Evolutionary conservation across 2,113 vertebrate species (phyloP), one percentile per base, ranked within the genome.

Genomic region (Myrmophylax atrothorax): DNA sequence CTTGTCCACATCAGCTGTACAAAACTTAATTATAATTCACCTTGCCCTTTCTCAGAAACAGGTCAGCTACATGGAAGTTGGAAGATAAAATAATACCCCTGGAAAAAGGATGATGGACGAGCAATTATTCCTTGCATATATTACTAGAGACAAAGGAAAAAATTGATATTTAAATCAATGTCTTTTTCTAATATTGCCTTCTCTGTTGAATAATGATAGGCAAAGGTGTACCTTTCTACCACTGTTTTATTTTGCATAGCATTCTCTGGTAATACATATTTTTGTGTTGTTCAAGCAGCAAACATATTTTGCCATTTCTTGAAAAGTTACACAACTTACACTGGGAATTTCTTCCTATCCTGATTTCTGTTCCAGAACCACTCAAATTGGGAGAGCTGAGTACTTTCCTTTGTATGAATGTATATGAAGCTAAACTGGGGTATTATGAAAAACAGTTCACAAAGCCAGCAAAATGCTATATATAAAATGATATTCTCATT

Each of bases 401-500:
- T 94, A 88, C 94, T 91, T 94, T 91, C 70, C 56, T 95, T 96
- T 96, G 92, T 94, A 93, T 94, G 84, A 97, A 96, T 94, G 89
- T 93, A 76, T 95, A 94, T 49, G 84, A 84, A 96, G 95, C 96
- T 98, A 97, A 98, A 97, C 97, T 93, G 90, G 97, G 97, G 40
- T 95, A 96, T 97, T 97, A 96, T 97, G 96, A 96, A 97, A 96
- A 98, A 96, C 93, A 97, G 98, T 98, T 98, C 98, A 98, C 97
- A 98, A 98, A 98, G 98, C 97, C 98, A 98, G 94, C 97, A 94
- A 96, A 97, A 98, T 97, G 96, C 98, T 98, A 98, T 98, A 97
- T 98, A 98, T 98, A 98, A 98, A 98, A 98, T 98, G 89, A 98
- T 98, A 98, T 98, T 97, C 97, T 97, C 95, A 94, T 98, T 97